Evolutionary conservation across 2,797 vertebrate genomes (phyloP).

Genomic region (Protonibea diacanthus): DNA sequence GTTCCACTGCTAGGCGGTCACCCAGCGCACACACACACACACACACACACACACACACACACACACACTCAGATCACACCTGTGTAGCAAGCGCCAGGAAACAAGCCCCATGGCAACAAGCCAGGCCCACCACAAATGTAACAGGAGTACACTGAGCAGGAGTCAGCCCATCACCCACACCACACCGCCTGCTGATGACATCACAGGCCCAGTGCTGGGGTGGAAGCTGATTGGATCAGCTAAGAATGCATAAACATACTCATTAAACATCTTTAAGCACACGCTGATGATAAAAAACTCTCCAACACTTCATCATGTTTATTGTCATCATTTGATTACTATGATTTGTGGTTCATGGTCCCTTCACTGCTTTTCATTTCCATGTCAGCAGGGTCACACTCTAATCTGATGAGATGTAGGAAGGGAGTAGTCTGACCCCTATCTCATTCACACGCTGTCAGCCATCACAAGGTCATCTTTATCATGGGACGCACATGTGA

Average conservation of each 20-base stretch:
- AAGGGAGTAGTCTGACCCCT: conserved; percentile 3
- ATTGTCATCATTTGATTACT: too few species aligned
- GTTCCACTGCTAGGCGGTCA: background rate
- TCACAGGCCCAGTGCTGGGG: background rate
- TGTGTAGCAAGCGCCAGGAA: background rate
- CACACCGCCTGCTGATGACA: background rate
- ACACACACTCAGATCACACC: background rate
- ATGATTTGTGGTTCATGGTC: too few species aligned
- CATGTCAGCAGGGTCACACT: background rate
- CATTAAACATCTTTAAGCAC: too few species aligned
- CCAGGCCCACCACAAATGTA: background rate
- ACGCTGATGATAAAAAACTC: too few species aligned
- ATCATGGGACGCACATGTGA: conserved; percentile 17
- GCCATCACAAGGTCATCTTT: conserved; percentile 25
- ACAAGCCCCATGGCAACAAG: background rate
- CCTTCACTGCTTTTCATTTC: too few species aligned
- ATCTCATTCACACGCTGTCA: conserved; percentile 22
- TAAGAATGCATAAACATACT: background rate
- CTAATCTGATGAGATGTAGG: background rate
- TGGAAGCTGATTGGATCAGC: background rate
- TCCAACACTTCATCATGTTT: too few species aligned
- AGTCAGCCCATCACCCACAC: background rate
- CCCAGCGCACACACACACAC: background rate
- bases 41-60: background rate
- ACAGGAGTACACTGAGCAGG: background rate